A percentile compares a stretch with the other conserved stretches of the same genome.
phyloP scores from a whole-genome alignment of 2,113 vertebrate genomes.

The Erythrocercus mccallii region DNA sequence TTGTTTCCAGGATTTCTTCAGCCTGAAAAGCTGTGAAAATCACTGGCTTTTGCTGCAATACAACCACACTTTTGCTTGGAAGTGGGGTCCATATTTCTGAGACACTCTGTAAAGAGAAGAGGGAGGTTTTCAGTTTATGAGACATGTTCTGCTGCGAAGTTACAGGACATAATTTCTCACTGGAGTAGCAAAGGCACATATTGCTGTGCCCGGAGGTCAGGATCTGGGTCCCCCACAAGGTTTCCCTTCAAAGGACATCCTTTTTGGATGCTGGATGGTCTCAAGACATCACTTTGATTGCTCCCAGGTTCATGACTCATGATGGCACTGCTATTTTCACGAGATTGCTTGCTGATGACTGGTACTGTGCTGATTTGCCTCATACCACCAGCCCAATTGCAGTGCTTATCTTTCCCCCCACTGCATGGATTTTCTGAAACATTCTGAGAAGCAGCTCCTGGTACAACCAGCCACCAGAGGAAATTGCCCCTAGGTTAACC shows the following conservation, averaged over 20 bases:
- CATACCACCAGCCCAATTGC: neutral
- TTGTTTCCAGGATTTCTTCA: constrained; percentile 8
- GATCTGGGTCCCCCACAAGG: neutral
- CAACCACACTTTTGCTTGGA: neutral
- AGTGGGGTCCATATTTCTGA: neutral
- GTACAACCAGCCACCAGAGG: neutral
- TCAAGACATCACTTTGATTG: neutral
- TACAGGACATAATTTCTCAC: neutral
- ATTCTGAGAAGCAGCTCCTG: neutral
- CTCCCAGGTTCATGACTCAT: neutral
- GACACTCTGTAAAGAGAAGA: neutral
- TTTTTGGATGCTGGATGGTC: neutral
- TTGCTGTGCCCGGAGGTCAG: neutral
- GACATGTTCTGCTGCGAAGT: fast-evolving
- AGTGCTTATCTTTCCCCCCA: neutral
- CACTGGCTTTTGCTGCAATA: neutral
- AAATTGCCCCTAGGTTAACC: neutral
- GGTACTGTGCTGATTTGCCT: neutral
- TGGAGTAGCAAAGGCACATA: neutral
- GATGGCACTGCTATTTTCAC: neutral
- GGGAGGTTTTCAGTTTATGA: neutral
- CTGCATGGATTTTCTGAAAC: neutral
- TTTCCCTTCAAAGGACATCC: neutral
- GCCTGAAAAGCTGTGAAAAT: neutral
- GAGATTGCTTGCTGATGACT: neutral